Evolutionary conservation across 2,113 vertebrate species (phyloP).

Genomic region (Mobula hypostoma): DNA sequence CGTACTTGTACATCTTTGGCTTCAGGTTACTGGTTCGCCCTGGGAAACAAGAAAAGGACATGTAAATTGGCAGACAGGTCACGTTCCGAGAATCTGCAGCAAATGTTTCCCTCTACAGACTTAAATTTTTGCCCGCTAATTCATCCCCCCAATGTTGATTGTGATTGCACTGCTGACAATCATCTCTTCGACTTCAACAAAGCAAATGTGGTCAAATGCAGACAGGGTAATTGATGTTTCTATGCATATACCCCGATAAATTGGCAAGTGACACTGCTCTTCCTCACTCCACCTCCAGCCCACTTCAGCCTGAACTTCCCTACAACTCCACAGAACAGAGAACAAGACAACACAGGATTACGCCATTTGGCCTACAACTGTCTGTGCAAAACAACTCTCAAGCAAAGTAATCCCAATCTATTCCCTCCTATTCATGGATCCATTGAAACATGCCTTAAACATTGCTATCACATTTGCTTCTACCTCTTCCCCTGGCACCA

Average conservation of each 20-base stretch:
- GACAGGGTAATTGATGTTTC: background rate
- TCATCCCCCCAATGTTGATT: background rate
- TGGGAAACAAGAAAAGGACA: background rate
- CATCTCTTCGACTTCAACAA: background rate
- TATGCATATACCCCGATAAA: background rate
- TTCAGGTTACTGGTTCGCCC: background rate
- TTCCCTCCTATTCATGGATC: too few relatives aligned
- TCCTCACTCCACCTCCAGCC: too few relatives aligned
- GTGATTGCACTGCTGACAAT: background rate
- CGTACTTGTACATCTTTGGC: slow-evolving; percentile 43
- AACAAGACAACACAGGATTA: too few relatives aligned
- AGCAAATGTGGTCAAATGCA: background rate
- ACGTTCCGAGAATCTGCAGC: background rate
- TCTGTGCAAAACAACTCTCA: too few relatives aligned
- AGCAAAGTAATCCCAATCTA: too few relatives aligned
- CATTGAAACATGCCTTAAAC: too few relatives aligned
- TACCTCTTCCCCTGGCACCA: too few relatives aligned
- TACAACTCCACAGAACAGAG: too few relatives aligned
- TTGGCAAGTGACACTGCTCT: background rate
- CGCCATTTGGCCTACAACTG: too few relatives aligned
- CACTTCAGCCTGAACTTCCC: too few relatives aligned
- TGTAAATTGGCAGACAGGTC: background rate
- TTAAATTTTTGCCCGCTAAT: background rate
- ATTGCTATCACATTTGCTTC: too few relatives aligned
- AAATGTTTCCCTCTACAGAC: background rate